Conservation (phyloP, 2,797 vertebrate species). For the Lacerta agilis region DNA sequence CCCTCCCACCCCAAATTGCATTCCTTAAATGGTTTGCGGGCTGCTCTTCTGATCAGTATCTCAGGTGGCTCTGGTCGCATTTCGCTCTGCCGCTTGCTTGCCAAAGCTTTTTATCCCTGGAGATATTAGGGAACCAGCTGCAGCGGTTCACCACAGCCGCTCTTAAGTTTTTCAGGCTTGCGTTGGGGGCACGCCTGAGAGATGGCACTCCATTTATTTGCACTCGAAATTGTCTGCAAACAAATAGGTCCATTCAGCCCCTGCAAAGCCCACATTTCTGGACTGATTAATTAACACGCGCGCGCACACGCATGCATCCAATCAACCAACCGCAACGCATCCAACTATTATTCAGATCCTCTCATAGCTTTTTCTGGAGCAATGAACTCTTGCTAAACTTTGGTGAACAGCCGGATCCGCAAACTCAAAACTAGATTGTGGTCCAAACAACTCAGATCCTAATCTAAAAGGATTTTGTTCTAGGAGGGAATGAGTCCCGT, state of each 20-base stretch:
- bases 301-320: fast-evolving
- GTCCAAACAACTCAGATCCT: neutral
- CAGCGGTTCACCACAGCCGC: constrained; percentile 27
- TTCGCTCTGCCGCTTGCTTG: constrained; percentile 48
- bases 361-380: too few relatives aligned
- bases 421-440: neutral
- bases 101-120: constrained; percentile 58
- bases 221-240: neutral
- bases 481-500: neutral
- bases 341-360: neutral
- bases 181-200: neutral
- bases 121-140: constrained; percentile 40
- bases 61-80: constrained; percentile 54
- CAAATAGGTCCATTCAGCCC: neutral
- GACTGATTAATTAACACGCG: fast-evolving
- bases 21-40: constrained; percentile 49
- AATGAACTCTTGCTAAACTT: neutral
- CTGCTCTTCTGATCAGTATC: constrained; percentile 56
- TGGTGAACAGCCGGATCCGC: neutral
- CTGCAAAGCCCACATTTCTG: neutral
- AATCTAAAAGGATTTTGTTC: neutral
- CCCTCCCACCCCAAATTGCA: constrained; percentile 20
- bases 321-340: neutral
- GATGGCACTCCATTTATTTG: neutral
- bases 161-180: constrained; percentile 14